Conservation (phyloP, 2,888 invertebrate species). For the Chouioia cunea region DNA sequence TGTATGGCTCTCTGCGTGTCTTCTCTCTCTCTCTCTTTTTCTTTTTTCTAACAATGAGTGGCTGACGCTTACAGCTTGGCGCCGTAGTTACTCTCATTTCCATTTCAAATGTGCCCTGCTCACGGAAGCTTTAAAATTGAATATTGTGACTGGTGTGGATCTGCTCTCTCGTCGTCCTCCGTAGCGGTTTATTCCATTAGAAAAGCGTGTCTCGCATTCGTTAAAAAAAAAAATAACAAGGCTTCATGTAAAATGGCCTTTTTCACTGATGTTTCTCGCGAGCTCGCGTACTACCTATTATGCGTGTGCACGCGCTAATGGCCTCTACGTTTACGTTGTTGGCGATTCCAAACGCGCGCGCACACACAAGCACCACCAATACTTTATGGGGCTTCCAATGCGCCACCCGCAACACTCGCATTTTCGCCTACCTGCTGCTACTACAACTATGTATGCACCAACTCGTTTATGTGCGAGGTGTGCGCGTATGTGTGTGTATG, state of each 20-base stretch:
- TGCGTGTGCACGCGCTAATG: conserved; percentile 1
- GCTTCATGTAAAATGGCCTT: conserved; percentile 27
- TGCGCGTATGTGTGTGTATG: too few relatives aligned
- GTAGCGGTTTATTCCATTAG: conserved; percentile 33
- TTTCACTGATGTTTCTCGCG: conserved; percentile 4
- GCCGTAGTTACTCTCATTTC: conserved; percentile 36
- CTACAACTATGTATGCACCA: neutral
- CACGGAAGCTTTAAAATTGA: conserved; percentile 38
- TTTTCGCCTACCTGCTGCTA: conserved; percentile 18
- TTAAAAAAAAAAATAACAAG: conserved; percentile 32
- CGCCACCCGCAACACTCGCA: neutral
- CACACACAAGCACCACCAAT: conserved; percentile 24
- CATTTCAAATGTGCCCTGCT: conserved; percentile 35
- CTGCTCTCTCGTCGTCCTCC: neutral
- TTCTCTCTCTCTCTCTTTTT: neutral
- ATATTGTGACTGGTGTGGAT: conserved; percentile 18
- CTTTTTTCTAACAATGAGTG: conserved; percentile 13
- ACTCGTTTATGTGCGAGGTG: conserved; percentile 32
- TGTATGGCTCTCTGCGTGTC: too few relatives aligned
- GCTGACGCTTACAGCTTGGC: conserved; percentile 7
- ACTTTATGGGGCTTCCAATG: conserved; percentile 40
- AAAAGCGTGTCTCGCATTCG: conserved; percentile 22
- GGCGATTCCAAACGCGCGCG: neutral
- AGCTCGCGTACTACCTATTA: neutral
- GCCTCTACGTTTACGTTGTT: neutral